Conservation (phyloP, 2,888 invertebrate genomes). For the Callosobruchus maculatus region DNA sequence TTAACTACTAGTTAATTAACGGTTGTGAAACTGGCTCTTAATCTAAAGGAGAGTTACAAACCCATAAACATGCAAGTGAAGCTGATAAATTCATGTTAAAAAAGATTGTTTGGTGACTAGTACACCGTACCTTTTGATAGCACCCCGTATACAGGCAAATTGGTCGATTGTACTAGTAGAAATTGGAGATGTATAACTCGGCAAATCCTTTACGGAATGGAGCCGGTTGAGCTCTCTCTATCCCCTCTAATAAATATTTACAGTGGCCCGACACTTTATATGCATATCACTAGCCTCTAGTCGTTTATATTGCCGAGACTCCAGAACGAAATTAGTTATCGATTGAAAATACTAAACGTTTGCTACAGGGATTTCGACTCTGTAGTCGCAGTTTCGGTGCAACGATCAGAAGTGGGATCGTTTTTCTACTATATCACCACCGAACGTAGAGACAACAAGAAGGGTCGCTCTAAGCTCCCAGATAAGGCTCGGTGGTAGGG, state of each 20-base stretch:
- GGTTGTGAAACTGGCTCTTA: too few species aligned
- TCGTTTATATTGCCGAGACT: background rate
- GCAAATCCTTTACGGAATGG: background rate
- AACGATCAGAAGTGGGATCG: background rate
- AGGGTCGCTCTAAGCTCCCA: too few species aligned
- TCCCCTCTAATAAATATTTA: background rate
- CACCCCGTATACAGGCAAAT: background rate
- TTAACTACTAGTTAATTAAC: too few species aligned
- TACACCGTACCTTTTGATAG: too few species aligned
- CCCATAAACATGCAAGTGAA: too few species aligned
- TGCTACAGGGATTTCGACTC: background rate
- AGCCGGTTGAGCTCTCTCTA: background rate
- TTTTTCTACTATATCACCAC: too few species aligned
- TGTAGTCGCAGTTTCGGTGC: background rate
- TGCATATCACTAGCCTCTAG: background rate
- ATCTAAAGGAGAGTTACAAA: too few species aligned
- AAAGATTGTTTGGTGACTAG: too few species aligned
- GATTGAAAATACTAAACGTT: background rate
- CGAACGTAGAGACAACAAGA: too few species aligned
- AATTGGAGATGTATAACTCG: background rate
- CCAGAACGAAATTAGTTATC: background rate
- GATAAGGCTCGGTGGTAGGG: too few species aligned
- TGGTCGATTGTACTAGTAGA: background rate
- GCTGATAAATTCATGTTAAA: too few species aligned
- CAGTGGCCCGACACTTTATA: background rate